These are phyloP conservation scores for Doryteuthis pealeii DNA, from an alignment of 1,140 invertebrate genomes.

Conservation along the genomic window DNA sequence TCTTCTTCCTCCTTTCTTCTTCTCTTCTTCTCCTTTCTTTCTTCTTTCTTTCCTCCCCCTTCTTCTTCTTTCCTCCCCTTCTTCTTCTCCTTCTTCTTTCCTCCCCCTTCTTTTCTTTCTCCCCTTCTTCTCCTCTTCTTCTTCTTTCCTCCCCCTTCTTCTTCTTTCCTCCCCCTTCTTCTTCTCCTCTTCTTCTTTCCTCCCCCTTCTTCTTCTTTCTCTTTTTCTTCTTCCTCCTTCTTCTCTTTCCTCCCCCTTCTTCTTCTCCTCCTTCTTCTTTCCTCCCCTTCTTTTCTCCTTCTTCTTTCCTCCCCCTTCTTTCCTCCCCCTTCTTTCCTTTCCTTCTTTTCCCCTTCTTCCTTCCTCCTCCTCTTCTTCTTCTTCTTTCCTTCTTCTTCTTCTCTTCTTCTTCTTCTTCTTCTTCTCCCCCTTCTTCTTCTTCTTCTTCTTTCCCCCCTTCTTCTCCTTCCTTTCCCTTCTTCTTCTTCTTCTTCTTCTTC, in stretches of 20 bases:
- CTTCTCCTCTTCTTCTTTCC: slow-evolving; percentile 17
- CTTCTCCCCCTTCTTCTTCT: slow-evolving; percentile 23
- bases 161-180: not conserved
- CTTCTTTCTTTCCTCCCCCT: not conserved
- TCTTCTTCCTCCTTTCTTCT: not conserved
- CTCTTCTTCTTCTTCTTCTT: slow-evolving; percentile 22
- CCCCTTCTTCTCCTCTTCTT: not conserved
- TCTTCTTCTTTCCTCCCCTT: not conserved
- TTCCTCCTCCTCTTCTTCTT: slow-evolving; percentile 18
- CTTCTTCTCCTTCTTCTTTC: too few species aligned
- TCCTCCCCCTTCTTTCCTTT: too few species aligned
- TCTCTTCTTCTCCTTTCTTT: not conserved
- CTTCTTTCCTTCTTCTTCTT: slow-evolving; percentile 19
- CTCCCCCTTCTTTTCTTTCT: too few species aligned
- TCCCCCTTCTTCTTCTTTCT: too few species aligned
- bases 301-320: too few species aligned
- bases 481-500: slow-evolving; percentile 3
- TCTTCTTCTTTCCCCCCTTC: slow-evolving; percentile 24
- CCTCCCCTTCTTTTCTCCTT: too few species aligned
- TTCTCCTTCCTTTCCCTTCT: slow-evolving; percentile 20
- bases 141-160: not conserved
- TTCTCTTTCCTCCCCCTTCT: too few species aligned
- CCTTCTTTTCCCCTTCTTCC: slow-evolving; percentile 19
- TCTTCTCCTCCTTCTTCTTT: too few species aligned
- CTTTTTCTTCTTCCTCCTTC: too few species aligned